phyloP scores from a whole-genome alignment of 2,113 vertebrate species.

The Hippocampus comes region DNA sequence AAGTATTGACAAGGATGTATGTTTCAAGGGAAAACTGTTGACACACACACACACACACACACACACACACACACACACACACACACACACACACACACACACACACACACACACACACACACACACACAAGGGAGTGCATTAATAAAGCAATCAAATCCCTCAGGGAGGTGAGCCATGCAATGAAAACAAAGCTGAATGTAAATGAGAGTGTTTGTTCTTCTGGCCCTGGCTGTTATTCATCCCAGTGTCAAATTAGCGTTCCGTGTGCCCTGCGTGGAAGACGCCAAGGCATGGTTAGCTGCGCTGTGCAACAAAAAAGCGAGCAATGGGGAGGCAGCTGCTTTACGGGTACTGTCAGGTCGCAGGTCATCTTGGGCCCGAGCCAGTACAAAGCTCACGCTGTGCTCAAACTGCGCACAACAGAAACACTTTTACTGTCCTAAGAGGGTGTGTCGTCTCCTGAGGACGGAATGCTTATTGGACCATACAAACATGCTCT shows the following conservation, averaged over 20 bases:
- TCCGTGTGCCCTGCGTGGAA: slow-evolving; percentile 37
- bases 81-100: neutral
- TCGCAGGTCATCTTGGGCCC: slow-evolving; percentile 57
- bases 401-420: slow-evolving; percentile 46
- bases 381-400: slow-evolving; percentile 53
- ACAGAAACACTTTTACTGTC: slow-evolving; percentile 53
- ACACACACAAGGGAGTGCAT: slow-evolving; percentile 22
- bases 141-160: slow-evolving; percentile 52
- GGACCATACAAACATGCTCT: slow-evolving; percentile 43
- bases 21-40: slow-evolving; percentile 4
- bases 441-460: slow-evolving; percentile 31
- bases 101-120: neutral
- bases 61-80: neutral
- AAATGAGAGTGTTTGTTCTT: slow-evolving; percentile 50
- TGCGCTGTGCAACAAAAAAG: slow-evolving; percentile 38
- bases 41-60: neutral
- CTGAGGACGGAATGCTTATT: slow-evolving; percentile 33
- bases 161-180: slow-evolving; percentile 43
- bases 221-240: slow-evolving; percentile 63
- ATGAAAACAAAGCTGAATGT: slow-evolving; percentile 52
- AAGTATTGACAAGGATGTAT: neutral
- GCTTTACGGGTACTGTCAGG: slow-evolving; percentile 59
- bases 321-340: slow-evolving; percentile 48
- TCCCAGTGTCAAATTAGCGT: slow-evolving; percentile 64
- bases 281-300: slow-evolving; percentile 45